phyloP scores from a whole-genome alignment of 2,797 vertebrate species.

The Myoxocephalus aenaeus region DNA sequence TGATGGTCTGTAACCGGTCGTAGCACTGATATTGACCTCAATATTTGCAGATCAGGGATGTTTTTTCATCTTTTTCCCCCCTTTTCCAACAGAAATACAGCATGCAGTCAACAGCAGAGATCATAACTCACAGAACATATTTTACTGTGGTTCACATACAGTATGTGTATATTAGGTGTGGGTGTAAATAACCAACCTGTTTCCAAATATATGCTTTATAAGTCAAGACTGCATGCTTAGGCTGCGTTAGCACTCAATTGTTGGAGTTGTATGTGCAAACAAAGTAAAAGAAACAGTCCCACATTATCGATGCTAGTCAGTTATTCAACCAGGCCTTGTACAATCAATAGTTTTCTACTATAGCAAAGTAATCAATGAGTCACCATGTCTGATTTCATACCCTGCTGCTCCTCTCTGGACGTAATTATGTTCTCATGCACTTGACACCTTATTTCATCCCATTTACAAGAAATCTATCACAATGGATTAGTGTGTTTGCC shows the following conservation, averaged over 20 bases:
- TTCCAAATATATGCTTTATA: background rate
- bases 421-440: constrained; percentile 62
- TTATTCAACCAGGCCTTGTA: constrained; percentile 37
- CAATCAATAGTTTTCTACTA: constrained; percentile 67
- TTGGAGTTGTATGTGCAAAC: constrained; percentile 8
- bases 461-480: constrained; percentile 70
- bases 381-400: constrained; percentile 86
- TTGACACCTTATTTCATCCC: constrained; percentile 65
- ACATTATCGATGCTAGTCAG: constrained; percentile 34
- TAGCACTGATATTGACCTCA: constrained; percentile 21
- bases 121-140: background rate
- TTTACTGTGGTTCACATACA: background rate
- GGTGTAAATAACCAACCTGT: background rate
- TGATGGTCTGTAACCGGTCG: constrained; percentile 4
- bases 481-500: constrained; percentile 11
- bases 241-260: constrained; percentile 3
- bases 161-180: background rate
- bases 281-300: constrained; percentile 10
- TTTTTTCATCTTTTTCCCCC: background rate
- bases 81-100: background rate
- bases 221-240: background rate
- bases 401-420: constrained; percentile 73
- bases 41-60: background rate
- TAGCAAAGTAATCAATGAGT: constrained; percentile 83
- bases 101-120: background rate